Conservation (phyloP, 2,113 vertebrate genomes). For the Sphyrna mokarran region DNA sequence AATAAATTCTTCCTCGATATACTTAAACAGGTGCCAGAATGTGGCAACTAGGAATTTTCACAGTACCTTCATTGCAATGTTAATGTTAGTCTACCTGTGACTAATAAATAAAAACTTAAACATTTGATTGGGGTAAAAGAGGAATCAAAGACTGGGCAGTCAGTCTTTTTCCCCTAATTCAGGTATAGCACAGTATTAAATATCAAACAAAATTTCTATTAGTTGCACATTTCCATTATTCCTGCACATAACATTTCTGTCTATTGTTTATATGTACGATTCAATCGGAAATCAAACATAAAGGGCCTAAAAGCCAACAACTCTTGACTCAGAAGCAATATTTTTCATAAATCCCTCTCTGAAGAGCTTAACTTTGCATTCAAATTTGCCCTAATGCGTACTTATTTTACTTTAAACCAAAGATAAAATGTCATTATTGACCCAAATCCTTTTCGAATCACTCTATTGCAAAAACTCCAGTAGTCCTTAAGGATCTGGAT, state of each 20-base stretch:
- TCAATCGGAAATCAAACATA: neutral
- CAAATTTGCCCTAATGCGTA: neutral
- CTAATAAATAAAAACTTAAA: neutral
- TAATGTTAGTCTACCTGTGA: neutral
- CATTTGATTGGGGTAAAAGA: neutral
- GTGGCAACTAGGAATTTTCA: no score
- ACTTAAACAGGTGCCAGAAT: no score
- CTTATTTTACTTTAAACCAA: neutral
- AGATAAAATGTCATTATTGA: neutral
- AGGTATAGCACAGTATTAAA: neutral
- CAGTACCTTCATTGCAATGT: no score
- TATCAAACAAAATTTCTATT: neutral
- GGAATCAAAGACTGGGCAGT: neutral
- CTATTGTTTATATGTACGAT: neutral
- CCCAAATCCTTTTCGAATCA: neutral
- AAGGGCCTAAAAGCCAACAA: neutral
- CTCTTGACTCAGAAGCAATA: neutral
- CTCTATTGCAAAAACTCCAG: neutral
- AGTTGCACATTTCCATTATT: neutral
- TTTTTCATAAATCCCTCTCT: neutral
- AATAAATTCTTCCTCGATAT: no score
- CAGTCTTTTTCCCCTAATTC: neutral
- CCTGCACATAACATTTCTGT: neutral
- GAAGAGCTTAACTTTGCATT: neutral
- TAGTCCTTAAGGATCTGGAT: neutral